Percentiles rank a stretch among this genome's conserved stretches.
These are phyloP conservation scores for Galbula dea DNA, from an alignment of 2,113 vertebrate genomes.

Conservation along the genomic window DNA sequence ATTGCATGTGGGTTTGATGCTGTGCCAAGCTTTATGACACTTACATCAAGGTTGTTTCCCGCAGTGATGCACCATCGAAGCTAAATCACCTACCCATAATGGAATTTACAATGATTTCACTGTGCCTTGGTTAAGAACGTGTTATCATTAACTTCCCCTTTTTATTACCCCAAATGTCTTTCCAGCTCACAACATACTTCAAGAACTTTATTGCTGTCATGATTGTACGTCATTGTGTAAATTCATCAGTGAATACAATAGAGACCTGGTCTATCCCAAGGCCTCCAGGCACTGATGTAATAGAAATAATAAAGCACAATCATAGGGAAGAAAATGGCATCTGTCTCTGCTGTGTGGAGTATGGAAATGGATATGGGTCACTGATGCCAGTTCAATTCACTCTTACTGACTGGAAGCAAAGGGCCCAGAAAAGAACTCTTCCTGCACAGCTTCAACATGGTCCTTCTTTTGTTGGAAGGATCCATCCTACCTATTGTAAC, in stretches of 20 bases:
- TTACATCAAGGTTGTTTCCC: conserved; percentile 9
- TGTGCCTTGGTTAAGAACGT: conserved; percentile 28
- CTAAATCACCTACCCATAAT: conserved; percentile 20
- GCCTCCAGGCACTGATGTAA: conserved; percentile 61
- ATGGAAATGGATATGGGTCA: conserved; percentile 18
- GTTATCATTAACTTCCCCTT: conserved; percentile 30
- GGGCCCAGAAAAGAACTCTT: neutral
- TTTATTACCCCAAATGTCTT: conserved; percentile 40
- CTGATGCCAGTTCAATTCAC: neutral
- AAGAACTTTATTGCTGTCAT: conserved; percentile 31
- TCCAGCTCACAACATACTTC: conserved; percentile 37
- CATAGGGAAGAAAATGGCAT: conserved; percentile 31
- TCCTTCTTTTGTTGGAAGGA: neutral
- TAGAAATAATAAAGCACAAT: conserved; percentile 52
- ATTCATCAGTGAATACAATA: conserved; percentile 46
- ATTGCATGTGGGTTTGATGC: neutral
- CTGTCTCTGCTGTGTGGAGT: neutral
- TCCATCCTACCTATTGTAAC: neutral
- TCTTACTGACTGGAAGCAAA: neutral
- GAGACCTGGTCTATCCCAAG: conserved; percentile 50
- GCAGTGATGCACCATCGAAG: neutral
- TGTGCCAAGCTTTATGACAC: conserved; percentile 29
- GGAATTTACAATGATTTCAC: conserved; percentile 53
- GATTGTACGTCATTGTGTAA: conserved; percentile 33
- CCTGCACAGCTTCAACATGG: neutral